Evolutionary conservation across 2,888 invertebrate genomes (phyloP).

Genomic region (Orchesellides sinensis): DNA sequence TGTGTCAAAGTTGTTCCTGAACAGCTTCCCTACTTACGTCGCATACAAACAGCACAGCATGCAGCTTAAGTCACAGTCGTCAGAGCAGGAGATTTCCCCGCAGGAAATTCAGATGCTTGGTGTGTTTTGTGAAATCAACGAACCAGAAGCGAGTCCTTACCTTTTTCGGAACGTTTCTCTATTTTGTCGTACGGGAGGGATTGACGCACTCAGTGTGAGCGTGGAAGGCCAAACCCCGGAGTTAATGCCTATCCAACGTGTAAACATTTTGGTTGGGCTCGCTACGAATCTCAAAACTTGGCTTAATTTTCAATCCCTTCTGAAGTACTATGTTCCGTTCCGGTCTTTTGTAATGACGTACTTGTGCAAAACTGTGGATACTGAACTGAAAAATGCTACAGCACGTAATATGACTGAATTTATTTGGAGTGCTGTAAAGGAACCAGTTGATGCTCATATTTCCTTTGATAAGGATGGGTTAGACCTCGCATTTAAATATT

Average conservation of each 20-base stretch:
- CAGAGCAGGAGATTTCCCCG: slow-evolving; percentile 81
- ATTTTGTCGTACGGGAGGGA: slow-evolving; percentile 93
- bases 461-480: slow-evolving; percentile 94
- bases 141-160: slow-evolving; percentile 94
- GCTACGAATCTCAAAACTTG: slow-evolving; percentile 95
- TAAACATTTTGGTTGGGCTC: slow-evolving; percentile 94
- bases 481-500: slow-evolving; percentile 96
- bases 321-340: slow-evolving; percentile 91
- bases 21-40: slow-evolving; percentile 88
- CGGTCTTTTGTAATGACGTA: slow-evolving; percentile 92
- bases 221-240: slow-evolving; percentile 87
- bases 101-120: slow-evolving; percentile 89
- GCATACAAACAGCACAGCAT: slow-evolving; percentile 92
- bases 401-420: slow-evolving; percentile 94
- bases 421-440: slow-evolving; percentile 97
- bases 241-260: slow-evolving; percentile 89
- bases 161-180: slow-evolving; percentile 93
- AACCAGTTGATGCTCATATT: slow-evolving; percentile 90
- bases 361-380: slow-evolving; percentile 95
- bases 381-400: slow-evolving; percentile 91
- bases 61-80: slow-evolving; percentile 81
- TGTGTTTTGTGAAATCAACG: slow-evolving; percentile 93
- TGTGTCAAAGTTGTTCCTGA: slow-evolving; percentile 90
- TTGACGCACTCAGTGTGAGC: slow-evolving; percentile 90
- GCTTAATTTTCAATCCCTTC: slow-evolving; percentile 93